A percentile compares a stretch with the other conserved stretches of the same genome.
Evolutionary conservation across 2,113 vertebrate genomes (phyloP).

Genomic region (Scopus umbretta): DNA sequence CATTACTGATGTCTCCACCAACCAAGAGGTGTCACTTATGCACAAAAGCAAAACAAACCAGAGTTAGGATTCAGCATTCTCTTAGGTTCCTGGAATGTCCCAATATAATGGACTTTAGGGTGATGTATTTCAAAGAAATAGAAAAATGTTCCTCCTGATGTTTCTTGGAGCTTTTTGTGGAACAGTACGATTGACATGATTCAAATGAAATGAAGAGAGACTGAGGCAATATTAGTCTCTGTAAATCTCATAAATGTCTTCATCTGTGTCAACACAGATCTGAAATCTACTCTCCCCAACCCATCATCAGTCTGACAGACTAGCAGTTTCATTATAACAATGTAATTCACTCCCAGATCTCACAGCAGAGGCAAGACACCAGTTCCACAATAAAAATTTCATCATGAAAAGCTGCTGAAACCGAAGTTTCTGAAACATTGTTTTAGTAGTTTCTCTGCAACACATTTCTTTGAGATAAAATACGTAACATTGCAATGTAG

Average conservation of each 20-base stretch:
- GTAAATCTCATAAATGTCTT: neutral
- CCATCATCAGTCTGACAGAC: neutral
- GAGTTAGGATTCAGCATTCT: neutral
- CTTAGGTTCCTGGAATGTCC: neutral
- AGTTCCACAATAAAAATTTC: neutral
- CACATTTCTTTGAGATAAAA: neutral
- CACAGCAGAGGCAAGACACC: neutral
- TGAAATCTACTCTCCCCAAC: neutral
- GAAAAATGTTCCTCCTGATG: neutral
- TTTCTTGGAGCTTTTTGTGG: neutral
- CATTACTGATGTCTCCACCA: neutral
- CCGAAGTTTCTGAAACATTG: neutral
- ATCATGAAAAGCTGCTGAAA: neutral
- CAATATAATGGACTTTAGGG: neutral
- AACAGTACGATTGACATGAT: neutral
- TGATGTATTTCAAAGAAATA: neutral
- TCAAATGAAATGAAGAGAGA: neutral
- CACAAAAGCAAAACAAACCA: neutral
- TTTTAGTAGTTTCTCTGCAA: neutral
- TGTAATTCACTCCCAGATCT: neutral
- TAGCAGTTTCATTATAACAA: neutral
- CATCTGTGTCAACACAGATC: neutral
- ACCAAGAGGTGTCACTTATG: neutral
- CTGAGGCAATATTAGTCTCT: neutral
- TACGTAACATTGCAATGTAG: neutral